These are phyloP conservation scores for Hippocampus kuda DNA, from an alignment of 2,797 vertebrate genomes.

Conservation along the genomic window DNA sequence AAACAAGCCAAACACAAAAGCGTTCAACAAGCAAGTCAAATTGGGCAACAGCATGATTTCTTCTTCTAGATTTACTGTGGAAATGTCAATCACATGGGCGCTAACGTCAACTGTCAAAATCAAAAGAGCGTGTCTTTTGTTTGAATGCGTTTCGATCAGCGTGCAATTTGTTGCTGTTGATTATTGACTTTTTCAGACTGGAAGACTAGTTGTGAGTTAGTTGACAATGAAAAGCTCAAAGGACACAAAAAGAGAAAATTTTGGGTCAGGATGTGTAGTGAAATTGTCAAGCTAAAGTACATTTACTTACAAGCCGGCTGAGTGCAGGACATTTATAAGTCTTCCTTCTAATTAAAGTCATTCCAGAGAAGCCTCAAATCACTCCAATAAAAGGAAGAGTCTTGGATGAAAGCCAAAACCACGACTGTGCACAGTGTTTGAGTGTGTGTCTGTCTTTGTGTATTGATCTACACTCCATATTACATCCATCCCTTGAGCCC, in stretches of 20 bases:
- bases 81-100: slow-evolving; percentile 20
- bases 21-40: slow-evolving; percentile 33
- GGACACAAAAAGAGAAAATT: background rate
- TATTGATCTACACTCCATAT: slow-evolving; percentile 5
- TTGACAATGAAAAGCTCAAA: background rate
- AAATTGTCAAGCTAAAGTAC: background rate
- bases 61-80: slow-evolving; percentile 12
- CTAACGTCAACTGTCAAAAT: slow-evolving; percentile 25
- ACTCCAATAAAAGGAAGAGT: slow-evolving; percentile 36
- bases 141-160: background rate
- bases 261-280: slow-evolving; percentile 4
- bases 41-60: slow-evolving; percentile 8
- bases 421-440: slow-evolving; percentile 20
- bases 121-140: background rate
- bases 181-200: too few relatives aligned
- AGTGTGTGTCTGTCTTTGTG: slow-evolving; percentile 23
- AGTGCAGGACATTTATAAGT: slow-evolving; percentile 15
- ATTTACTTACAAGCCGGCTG: background rate
- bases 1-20: slow-evolving; percentile 26
- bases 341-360: slow-evolving; percentile 39
- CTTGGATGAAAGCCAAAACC: slow-evolving; percentile 36
- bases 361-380: slow-evolving; percentile 34
- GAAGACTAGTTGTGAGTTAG: too few relatives aligned
- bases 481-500: background rate
- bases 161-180: background rate